These are phyloP conservation scores for Oncorhynchus nerka DNA, from an alignment of 2,113 vertebrate genomes.

Conservation along the genomic window DNA sequence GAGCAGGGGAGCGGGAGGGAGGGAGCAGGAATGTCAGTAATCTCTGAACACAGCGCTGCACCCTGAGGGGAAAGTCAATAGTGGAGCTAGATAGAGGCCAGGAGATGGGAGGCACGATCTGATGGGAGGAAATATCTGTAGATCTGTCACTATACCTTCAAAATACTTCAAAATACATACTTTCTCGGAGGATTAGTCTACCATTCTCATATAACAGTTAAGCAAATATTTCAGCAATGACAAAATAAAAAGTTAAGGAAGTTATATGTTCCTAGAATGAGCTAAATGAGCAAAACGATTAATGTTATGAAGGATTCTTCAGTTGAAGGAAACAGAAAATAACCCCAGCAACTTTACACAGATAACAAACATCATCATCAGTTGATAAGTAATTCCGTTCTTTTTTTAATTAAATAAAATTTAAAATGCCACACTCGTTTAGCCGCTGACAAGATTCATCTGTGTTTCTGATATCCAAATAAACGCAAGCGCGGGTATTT, in stretches of 20 bases:
- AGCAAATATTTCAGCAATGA: too few species aligned
- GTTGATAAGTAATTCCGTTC: conserved; percentile 68
- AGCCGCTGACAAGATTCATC: conserved; percentile 98
- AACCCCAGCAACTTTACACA: conserved; percentile 40
- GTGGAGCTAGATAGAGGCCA: conserved; percentile 66
- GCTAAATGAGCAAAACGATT: not conserved
- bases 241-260: too few species aligned
- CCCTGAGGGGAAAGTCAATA: conserved; percentile 70
- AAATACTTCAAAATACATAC: conserved; percentile 36
- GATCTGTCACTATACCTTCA: conserved; percentile 58
- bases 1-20: conserved; percentile 29
- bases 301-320: not conserved
- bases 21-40: conserved; percentile 66
- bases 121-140: conserved; percentile 64
- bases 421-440: conserved; percentile 96
- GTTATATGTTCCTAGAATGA: not conserved
- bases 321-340: not conserved
- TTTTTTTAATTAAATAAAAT: conserved; percentile 88
- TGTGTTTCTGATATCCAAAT: conserved; percentile 98
- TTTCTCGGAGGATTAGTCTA: not conserved
- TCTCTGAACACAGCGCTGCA: conserved; percentile 66
- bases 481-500: conserved; percentile 88
- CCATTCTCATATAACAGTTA: not conserved
- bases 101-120: conserved; percentile 62
- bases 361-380: conserved; percentile 52